These are phyloP conservation scores for Cephus cinctus DNA, from an alignment of 1,140 invertebrate species.

Conservation along the genomic window DNA sequence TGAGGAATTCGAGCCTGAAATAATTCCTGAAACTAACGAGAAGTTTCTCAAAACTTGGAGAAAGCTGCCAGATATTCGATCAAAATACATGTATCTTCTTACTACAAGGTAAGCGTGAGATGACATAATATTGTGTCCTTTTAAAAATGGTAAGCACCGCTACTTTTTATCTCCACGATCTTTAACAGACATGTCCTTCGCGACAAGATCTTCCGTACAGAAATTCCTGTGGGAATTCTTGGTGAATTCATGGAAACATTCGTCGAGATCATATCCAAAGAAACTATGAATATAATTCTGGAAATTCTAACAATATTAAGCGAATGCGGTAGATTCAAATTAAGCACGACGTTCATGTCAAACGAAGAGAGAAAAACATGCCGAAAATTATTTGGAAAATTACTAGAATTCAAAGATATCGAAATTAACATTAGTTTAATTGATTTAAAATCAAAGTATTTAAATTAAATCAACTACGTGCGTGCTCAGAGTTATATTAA, in stretches of 20 bases:
- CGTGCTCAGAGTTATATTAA: too few relatives aligned
- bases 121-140: too few relatives aligned
- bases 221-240: constrained; percentile 34
- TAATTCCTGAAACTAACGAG: constrained; percentile 5
- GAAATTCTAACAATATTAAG: constrained; percentile 32
- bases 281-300: constrained; percentile 19
- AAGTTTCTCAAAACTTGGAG: constrained; percentile 20
- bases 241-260: constrained; percentile 27
- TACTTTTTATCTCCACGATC: constrained; percentile 13
- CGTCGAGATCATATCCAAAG: background rate
- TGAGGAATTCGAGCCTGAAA: background rate
- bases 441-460: too few relatives aligned
- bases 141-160: constrained; percentile 7
- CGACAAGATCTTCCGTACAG: constrained; percentile 27
- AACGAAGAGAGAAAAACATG: constrained; percentile 22
- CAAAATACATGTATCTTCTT: constrained; percentile 19
- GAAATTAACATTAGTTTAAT: too few relatives aligned
- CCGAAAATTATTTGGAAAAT: constrained; percentile 20
- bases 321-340: constrained; percentile 36
- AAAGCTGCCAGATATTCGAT: constrained; percentile 7
- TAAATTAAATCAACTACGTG: too few relatives aligned
- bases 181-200: constrained; percentile 26
- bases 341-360: constrained; percentile 30
- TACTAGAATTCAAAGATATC: too few relatives aligned
- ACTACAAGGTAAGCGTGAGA: constrained; percentile 20